Conservation (phyloP, 2,888 invertebrate species). For the Nomada ferruginata region DNA sequence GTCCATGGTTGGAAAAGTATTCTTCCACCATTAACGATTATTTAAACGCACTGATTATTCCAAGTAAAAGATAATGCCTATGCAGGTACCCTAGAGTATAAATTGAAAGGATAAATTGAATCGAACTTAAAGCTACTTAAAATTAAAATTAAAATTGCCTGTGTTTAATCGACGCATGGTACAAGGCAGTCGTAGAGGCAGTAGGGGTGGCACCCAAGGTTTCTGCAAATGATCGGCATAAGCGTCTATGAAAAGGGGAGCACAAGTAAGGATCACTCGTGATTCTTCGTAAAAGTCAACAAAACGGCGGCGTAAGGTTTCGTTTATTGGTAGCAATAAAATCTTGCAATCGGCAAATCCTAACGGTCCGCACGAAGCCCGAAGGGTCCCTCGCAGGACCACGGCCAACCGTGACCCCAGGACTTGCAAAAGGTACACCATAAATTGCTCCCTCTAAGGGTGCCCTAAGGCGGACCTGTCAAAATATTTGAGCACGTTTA, state of each 20-base stretch:
- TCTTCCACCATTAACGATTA: too few relatives aligned
- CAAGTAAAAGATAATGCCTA: too few relatives aligned
- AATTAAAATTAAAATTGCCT: too few relatives aligned
- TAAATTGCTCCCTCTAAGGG: conserved; percentile 37
- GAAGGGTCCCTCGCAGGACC: conserved; percentile 6
- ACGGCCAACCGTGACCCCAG: conserved; percentile 13
- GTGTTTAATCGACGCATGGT: too few relatives aligned
- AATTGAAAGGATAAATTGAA: too few relatives aligned
- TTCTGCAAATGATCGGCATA: neutral
- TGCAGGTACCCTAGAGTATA: too few relatives aligned
- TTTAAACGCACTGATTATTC: too few relatives aligned
- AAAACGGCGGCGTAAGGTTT: conserved; percentile 34
- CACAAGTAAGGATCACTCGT: conserved; percentile 30
- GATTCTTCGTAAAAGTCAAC: conserved; percentile 56
- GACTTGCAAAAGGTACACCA: conserved; percentile 22
- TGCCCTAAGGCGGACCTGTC: conserved; percentile 39
- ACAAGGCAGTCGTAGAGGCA: neutral
- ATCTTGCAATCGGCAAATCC: conserved; percentile 59
- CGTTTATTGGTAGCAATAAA: conserved; percentile 75
- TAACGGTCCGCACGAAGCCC: conserved; percentile 55
- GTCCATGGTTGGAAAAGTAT: too few relatives aligned
- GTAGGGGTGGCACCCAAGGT: conserved; percentile 5
- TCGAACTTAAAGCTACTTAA: too few relatives aligned
- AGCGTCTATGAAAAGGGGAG: conserved; percentile 7
- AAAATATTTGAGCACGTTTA: conserved; percentile 53